Conservation (phyloP, 2,113 vertebrate genomes). For the Strix aluco region DNA sequence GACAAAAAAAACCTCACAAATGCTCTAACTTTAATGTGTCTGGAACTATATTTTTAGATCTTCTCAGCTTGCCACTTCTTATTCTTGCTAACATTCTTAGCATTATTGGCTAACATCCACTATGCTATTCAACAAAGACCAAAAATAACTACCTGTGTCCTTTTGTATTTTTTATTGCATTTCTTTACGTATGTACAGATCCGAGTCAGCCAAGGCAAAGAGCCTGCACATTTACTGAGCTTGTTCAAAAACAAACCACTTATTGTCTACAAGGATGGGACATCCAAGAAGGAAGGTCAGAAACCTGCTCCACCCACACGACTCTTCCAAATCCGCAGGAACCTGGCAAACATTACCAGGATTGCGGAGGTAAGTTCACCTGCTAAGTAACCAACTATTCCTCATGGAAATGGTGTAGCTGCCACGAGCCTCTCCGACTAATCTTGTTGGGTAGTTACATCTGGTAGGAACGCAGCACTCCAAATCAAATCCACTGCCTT, state of each 20-base stretch:
- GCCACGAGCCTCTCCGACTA: background rate
- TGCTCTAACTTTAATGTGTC: background rate
- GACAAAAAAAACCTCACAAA: conserved; percentile 9
- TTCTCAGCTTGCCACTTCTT: background rate
- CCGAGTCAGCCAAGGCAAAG: conserved; percentile 90
- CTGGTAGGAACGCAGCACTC: background rate
- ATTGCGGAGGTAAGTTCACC: conserved; percentile 83
- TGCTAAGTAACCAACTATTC: background rate
- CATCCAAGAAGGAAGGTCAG: conserved; percentile 80
- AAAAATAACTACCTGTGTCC: background rate
- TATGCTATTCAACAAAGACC: background rate
- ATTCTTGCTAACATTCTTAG: background rate
- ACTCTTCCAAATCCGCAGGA: conserved; percentile 90
- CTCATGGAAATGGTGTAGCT: background rate
- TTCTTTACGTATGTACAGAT: conserved; percentile 69
- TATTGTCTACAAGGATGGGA: conserved; percentile 88
- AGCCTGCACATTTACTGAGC: conserved; percentile 87
- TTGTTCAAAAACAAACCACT: conserved; percentile 89
- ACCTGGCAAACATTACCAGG: conserved; percentile 84
- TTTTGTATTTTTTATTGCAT: background rate
- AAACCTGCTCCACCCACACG: conserved; percentile 63
- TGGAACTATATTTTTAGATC: conserved; percentile 6
- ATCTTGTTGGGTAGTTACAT: background rate
- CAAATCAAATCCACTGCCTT: background rate
- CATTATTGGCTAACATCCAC: background rate